These are phyloP conservation scores for Oryzias javanicus DNA, from an alignment of 2,113 vertebrate genomes.

Conservation along the genomic window DNA sequence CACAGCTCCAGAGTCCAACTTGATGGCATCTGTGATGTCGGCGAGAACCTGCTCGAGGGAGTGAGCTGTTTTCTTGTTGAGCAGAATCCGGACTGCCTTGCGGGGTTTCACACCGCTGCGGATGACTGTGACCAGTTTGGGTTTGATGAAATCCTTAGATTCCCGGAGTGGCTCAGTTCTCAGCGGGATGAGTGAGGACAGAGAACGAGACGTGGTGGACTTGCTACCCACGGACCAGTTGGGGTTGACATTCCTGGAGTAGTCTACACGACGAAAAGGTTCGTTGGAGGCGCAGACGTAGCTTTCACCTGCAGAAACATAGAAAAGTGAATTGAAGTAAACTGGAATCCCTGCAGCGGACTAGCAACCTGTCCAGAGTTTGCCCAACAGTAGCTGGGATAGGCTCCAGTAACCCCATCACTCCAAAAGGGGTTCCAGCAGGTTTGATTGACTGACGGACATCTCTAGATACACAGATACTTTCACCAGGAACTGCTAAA, in stretches of 20 bases:
- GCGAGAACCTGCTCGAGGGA: conserved; percentile 97
- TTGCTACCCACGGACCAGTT: conserved; percentile 96
- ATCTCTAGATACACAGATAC: too few relatives aligned
- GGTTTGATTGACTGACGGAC: not conserved
- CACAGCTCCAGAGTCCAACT: conserved; percentile 93
- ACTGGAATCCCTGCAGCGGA: too few relatives aligned
- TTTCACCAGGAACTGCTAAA: not conserved
- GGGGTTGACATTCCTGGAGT: conserved; percentile 93
- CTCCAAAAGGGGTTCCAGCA: too few relatives aligned
- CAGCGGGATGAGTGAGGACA: conserved; percentile 76
- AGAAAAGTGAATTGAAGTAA: not conserved
- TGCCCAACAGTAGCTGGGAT: too few relatives aligned
- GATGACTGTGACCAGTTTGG: conserved; percentile 96
- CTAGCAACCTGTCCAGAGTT: too few relatives aligned
- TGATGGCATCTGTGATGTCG: conserved; percentile 97
- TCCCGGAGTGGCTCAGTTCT: conserved; percentile 84
- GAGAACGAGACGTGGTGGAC: conserved; percentile 79
- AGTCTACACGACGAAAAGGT: conserved; percentile 90
- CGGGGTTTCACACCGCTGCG: conserved; percentile 94
- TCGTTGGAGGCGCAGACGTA: conserved; percentile 98
- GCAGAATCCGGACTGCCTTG: conserved; percentile 93
- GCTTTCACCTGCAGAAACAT: conserved; percentile 85
- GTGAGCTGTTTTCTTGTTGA: conserved; percentile 98
- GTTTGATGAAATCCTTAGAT: conserved; percentile 94
- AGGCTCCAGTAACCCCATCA: too few relatives aligned